Conservation (phyloP, 2,888 invertebrate species). For the Nephrotoma flavescens region DNA sequence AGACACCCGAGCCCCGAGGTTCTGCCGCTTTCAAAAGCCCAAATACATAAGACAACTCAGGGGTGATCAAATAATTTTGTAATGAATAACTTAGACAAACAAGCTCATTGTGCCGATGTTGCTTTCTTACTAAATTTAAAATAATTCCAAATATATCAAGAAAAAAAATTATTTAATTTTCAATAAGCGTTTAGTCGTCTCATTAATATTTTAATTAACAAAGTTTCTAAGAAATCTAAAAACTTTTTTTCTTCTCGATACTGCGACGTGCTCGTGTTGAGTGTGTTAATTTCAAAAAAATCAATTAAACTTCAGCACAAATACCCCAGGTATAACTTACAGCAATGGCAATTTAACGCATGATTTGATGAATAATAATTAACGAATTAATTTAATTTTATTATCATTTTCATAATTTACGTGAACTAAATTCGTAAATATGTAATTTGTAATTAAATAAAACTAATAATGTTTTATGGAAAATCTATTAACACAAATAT, state of each 20-base stretch:
- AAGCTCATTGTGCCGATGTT: too few species aligned
- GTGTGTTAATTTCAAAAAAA: background rate
- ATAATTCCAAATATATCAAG: too few species aligned
- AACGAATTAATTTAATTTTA: background rate
- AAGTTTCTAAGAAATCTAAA: too few species aligned
- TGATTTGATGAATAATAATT: background rate
- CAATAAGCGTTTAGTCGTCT: too few species aligned
- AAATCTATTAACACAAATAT: background rate
- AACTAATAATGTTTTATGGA: background rate
- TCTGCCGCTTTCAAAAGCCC: too few species aligned
- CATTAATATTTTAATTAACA: too few species aligned
- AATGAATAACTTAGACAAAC: too few species aligned
- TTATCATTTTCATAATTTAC: background rate
- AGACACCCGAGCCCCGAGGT: too few species aligned
- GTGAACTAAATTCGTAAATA: background rate
- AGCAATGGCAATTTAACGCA: background rate
- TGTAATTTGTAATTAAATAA: background rate
- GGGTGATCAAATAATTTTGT: too few species aligned
- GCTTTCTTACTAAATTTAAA: too few species aligned
- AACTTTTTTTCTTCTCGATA: background rate
- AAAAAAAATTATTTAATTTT: too few species aligned
- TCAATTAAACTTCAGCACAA: background rate
- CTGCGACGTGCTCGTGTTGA: background rate
- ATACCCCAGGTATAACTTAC: background rate
- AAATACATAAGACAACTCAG: too few species aligned